These are phyloP conservation scores for Ciconia stormi DNA, from an alignment of 2,113 vertebrate species.

Conservation along the genomic window DNA sequence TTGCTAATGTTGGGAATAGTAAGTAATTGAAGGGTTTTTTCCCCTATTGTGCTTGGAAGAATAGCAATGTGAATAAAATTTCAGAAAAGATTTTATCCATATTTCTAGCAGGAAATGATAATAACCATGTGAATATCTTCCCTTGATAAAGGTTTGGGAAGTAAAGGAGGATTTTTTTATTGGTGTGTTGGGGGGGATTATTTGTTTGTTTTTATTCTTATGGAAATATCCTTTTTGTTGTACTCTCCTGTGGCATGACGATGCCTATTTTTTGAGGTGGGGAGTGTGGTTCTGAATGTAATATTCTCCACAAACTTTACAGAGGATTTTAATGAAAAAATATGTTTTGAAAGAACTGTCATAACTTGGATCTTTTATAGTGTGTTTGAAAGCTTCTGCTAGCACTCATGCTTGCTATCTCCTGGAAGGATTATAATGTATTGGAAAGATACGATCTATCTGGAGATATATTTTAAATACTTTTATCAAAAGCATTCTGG, in stretches of 20 bases:
- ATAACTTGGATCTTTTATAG: background rate
- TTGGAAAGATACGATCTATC: background rate
- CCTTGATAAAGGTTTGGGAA: background rate
- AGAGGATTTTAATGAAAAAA: slow-evolving; percentile 5
- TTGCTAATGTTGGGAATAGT: slow-evolving; percentile 23
- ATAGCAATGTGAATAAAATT: background rate
- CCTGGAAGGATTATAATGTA: background rate
- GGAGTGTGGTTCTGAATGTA: background rate
- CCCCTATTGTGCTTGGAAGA: background rate
- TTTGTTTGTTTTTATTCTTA: slow-evolving; percentile 23
- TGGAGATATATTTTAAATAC: background rate
- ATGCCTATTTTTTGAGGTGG: background rate
- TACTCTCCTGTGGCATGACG: background rate
- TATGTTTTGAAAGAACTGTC: background rate
- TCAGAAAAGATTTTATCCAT: background rate
- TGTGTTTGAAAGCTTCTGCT: background rate
- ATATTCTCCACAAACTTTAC: background rate
- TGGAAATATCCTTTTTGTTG: background rate
- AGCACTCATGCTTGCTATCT: background rate
- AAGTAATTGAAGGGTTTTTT: background rate
- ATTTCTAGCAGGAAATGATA: background rate
- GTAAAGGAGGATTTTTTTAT: background rate
- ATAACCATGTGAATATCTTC: background rate
- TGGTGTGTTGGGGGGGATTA: background rate
- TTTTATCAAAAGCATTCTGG: background rate